These are phyloP conservation scores for Parauchenoglanis ngamensis DNA, from an alignment of 2,797 vertebrate species.

Conservation along the genomic window DNA sequence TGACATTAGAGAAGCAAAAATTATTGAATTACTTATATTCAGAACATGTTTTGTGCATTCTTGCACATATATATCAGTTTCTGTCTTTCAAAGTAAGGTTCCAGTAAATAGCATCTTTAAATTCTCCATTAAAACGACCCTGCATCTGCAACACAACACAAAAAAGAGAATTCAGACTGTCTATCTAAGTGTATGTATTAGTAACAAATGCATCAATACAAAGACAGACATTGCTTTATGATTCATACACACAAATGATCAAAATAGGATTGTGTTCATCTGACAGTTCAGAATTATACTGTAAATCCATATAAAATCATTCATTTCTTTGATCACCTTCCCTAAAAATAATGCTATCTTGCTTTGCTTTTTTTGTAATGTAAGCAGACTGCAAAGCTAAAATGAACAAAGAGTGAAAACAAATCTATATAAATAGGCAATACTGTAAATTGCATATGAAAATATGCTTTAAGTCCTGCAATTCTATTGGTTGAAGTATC, in stretches of 20 bases:
- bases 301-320: neutral
- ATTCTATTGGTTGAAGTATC: neutral
- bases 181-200: neutral
- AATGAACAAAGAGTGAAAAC: neutral
- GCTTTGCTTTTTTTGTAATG: neutral
- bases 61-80: neutral
- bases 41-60: neutral
- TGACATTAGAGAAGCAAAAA: neutral
- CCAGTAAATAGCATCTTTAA: conserved; percentile 34
- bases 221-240: neutral
- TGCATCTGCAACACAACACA: conserved; percentile 61
- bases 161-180: neutral
- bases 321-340: neutral
- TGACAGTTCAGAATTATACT: neutral
- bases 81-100: rapidly evolving
- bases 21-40: neutral
- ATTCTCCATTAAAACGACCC: rapidly evolving
- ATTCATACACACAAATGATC: neutral
- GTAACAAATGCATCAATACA: neutral
- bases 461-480: neutral
- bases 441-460: neutral
- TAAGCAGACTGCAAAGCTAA: neutral
- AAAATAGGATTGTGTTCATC: neutral
- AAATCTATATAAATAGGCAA: neutral
- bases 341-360: neutral